Conservation (phyloP, 2,888 invertebrate species). For the Nudaria mundana region DNA sequence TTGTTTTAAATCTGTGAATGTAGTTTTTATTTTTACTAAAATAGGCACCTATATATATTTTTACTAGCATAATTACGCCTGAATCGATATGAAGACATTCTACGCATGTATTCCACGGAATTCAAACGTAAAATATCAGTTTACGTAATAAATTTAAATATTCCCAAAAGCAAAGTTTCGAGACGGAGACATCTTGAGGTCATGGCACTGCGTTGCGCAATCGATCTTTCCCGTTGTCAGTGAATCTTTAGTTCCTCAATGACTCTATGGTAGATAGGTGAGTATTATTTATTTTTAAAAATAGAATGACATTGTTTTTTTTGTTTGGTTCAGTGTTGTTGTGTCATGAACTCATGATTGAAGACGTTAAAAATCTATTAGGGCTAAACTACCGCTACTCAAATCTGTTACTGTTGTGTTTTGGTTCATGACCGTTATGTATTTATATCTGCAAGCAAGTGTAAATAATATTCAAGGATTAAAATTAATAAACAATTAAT, state of each 20-base stretch:
- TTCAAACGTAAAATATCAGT: slow-evolving; percentile 5
- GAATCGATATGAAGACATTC: too few species aligned
- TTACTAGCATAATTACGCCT: too few species aligned
- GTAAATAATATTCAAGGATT: neutral
- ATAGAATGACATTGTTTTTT: slow-evolving; percentile 4
- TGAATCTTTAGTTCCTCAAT: slow-evolving; percentile 5
- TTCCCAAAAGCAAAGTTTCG: slow-evolving; percentile 22
- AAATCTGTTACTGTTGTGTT: neutral
- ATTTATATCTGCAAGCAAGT: neutral
- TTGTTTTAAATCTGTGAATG: too few species aligned
- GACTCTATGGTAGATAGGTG: slow-evolving; percentile 13
- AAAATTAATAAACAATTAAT: too few species aligned
- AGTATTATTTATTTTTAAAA: slow-evolving; percentile 1
- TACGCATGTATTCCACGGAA: slow-evolving; percentile 9
- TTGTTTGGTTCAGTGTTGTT: slow-evolving; percentile 17
- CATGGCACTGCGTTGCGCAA: slow-evolving; percentile 26
- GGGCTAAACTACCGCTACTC: slow-evolving; percentile 13
- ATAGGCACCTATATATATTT: too few species aligned
- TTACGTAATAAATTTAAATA: slow-evolving; percentile 14
- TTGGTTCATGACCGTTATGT: neutral
- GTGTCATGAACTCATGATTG: slow-evolving; percentile 1
- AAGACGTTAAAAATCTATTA: slow-evolving; percentile 23
- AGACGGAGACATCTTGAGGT: slow-evolving; percentile 21
- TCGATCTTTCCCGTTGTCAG: slow-evolving; percentile 16
- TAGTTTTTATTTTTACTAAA: too few species aligned